phyloP scores from a whole-genome alignment of 1,140 invertebrate genomes.

The Plodia interpunctella region DNA sequence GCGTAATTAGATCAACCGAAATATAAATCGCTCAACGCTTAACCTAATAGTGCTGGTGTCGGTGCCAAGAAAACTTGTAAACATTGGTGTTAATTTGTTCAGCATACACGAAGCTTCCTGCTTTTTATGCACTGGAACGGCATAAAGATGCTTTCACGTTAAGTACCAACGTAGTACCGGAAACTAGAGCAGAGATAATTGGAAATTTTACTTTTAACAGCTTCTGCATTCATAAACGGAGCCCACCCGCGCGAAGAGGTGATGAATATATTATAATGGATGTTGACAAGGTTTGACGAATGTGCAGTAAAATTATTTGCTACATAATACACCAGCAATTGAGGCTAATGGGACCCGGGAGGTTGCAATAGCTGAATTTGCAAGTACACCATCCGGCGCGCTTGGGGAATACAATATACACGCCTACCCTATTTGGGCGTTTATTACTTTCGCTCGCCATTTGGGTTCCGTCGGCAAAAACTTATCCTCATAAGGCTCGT shows the following conservation, averaged over 20 bases:
- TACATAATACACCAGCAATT: neutral
- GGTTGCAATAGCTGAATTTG: slow-evolving; percentile 2
- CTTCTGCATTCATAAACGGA: slow-evolving; percentile 10
- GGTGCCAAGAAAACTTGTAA: slow-evolving; percentile 51
- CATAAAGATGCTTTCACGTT: slow-evolving; percentile 45
- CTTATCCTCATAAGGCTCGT: slow-evolving; percentile 1
- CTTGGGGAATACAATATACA: neutral
- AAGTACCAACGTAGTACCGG: slow-evolving; percentile 11
- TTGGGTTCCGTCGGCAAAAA: slow-evolving; percentile 2
- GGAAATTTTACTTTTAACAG: slow-evolving; percentile 9
- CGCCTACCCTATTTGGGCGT: neutral
- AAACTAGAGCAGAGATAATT: slow-evolving; percentile 37
- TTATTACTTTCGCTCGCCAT: slow-evolving; percentile 2
- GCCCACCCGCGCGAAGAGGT: neutral
- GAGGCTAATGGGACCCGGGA: slow-evolving; percentile 3
- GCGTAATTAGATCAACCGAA: slow-evolving; percentile 45
- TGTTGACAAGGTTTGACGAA: neutral
- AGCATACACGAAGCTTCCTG: slow-evolving; percentile 32
- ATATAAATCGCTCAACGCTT: slow-evolving; percentile 55
- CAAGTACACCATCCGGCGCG: neutral
- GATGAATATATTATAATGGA: neutral
- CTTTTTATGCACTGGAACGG: slow-evolving; percentile 26
- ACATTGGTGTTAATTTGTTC: slow-evolving; percentile 37
- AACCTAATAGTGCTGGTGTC: slow-evolving; percentile 40
- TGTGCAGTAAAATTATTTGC: slow-evolving; percentile 1